Evolutionary conservation across 2,113 vertebrate genomes (phyloP).

Genomic region (Dasyurus viverrinus): DNA sequence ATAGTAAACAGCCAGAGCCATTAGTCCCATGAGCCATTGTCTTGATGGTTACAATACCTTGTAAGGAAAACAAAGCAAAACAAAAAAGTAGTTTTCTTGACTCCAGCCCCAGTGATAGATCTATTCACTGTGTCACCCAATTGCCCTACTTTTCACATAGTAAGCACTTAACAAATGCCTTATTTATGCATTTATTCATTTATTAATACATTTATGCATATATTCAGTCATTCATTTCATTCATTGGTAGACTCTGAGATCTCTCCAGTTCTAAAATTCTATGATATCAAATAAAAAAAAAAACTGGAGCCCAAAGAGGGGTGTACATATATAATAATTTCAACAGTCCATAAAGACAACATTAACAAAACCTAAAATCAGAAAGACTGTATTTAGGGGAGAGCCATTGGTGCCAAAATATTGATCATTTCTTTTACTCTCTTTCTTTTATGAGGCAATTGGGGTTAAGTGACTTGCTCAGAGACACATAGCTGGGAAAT

Average conservation of each 20-base stretch:
- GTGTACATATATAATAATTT: neutral
- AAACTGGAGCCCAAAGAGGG: neutral
- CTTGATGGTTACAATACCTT: too few relatives aligned
- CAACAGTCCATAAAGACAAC: neutral
- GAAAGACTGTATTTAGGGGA: neutral
- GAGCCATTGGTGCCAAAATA: neutral
- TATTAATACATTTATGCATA: neutral
- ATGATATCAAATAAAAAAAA: neutral
- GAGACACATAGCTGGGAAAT: too few relatives aligned
- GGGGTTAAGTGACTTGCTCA: too few relatives aligned
- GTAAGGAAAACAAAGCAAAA: too few relatives aligned
- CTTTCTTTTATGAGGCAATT: too few relatives aligned
- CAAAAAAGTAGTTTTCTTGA: neutral
- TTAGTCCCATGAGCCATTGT: too few relatives aligned
- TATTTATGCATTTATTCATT: neutral
- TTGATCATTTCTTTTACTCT: neutral
- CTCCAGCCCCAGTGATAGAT: neutral
- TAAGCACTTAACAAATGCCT: neutral
- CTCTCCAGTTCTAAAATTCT: neutral
- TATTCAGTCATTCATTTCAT: neutral
- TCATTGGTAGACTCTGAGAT: neutral
- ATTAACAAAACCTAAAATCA: neutral
- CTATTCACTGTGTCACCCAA: neutral
- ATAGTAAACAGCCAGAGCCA: too few relatives aligned
- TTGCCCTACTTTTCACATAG: neutral